A percentile compares a stretch with the other conserved stretches of the same genome.
Conservation (phyloP, 2,888 invertebrate genomes). For the Tipula lateralis region DNA sequence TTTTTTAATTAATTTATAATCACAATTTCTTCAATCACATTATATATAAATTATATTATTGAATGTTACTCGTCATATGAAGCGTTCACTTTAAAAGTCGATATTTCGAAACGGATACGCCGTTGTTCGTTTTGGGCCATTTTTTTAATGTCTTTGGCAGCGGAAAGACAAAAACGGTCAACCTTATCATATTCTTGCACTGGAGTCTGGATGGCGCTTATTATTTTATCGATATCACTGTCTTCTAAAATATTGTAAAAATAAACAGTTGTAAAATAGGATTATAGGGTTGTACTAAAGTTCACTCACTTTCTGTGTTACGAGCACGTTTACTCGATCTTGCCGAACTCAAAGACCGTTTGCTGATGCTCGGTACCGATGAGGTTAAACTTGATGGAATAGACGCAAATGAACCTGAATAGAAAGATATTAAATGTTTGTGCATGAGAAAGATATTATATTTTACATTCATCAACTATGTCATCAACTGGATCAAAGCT, state of each 20-base stretch:
- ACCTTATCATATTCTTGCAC: not conserved
- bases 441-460: not conserved
- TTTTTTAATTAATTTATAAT: not conserved
- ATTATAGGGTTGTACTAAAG: not conserved
- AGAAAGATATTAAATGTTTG: not conserved
- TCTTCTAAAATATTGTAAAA: not conserved
- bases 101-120: not conserved
- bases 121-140: not conserved
- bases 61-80: not conserved
- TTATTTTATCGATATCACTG: not conserved
- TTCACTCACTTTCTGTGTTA: too few species aligned
- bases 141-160: not conserved
- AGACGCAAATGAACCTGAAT: not conserved
- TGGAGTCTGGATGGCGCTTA: not conserved
- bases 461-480: not conserved
- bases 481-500: not conserved
- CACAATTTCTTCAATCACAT: not conserved
- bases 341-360: not conserved
- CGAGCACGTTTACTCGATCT: not conserved
- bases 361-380: not conserved
- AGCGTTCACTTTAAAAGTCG: not conserved
- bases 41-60: not conserved
- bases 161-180: not conserved
- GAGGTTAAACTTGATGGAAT: not conserved
- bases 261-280: not conserved